Evolutionary conservation across 1,140 invertebrate genomes (phyloP).

Genomic region (Sycobia sp.): DNA sequence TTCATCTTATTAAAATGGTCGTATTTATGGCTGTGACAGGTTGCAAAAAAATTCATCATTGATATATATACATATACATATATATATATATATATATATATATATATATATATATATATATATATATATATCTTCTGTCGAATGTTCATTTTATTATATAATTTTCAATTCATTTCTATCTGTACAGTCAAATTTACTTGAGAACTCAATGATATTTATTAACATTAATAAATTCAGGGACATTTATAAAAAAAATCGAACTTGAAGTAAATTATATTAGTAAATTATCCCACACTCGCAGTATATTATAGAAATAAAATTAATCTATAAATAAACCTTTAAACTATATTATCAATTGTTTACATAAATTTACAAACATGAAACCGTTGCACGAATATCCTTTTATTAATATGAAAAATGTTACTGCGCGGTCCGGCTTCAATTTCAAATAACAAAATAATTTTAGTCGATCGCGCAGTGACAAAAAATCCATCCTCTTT

Average conservation of each 20-base stretch:
- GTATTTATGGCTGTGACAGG: conserved; percentile 20
- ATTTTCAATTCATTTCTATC: conserved; percentile 13
- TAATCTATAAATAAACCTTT: conserved; percentile 31
- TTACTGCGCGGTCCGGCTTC: conserved; percentile 1
- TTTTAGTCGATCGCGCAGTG: conserved; percentile 15
- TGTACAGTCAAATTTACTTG: conserved; percentile 18
- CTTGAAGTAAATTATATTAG: conserved; percentile 19
- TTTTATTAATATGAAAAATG: too few relatives aligned
- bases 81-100: too few relatives aligned
- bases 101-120: too few relatives aligned
- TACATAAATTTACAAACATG: conserved; percentile 14
- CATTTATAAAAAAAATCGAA: conserved; percentile 24
- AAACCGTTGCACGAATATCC: conserved; percentile 15
- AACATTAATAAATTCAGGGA: conserved; percentile 14
- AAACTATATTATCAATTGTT: conserved; percentile 22
- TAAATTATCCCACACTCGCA: conserved; percentile 16
- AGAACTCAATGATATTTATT: conserved; percentile 5
- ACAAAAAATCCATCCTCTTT: too few relatives aligned
- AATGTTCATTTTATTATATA: not conserved
- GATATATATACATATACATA: too few relatives aligned
- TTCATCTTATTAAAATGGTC: conserved; percentile 4
- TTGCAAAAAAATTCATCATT: conserved; percentile 19
- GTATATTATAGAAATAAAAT: conserved; percentile 28
- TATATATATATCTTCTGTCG: not conserved
- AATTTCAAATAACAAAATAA: conserved; percentile 11